Percentiles rank a stretch among this genome's conserved stretches.
These are phyloP conservation scores for Rhizoglyphus robini DNA, from an alignment of 1,140 invertebrate genomes.

Conservation along the genomic window DNA sequence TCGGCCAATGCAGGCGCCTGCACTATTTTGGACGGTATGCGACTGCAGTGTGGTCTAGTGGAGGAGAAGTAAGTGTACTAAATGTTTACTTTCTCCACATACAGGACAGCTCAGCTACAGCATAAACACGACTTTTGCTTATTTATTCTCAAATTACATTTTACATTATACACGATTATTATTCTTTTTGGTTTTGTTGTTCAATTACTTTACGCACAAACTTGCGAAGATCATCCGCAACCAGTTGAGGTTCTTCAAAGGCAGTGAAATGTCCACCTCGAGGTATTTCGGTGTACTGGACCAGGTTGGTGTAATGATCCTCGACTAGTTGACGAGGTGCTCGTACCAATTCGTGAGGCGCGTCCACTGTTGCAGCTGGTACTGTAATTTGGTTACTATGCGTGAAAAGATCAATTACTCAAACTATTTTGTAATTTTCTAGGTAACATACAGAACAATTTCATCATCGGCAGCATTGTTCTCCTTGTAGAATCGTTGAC, in stretches of 20 bases:
- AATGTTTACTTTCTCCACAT: no score
- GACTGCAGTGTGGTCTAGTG: no score
- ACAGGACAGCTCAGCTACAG: no score
- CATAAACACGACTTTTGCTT: no score
- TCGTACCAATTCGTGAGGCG: background rate
- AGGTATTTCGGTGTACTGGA: slow-evolving; percentile 30
- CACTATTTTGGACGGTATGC: no score
- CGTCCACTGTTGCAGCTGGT: background rate
- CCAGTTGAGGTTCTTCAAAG: slow-evolving; percentile 53
- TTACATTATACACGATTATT: no score
- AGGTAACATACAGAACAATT: background rate
- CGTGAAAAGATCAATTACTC: background rate
- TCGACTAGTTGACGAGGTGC: background rate
- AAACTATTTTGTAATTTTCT: no score
- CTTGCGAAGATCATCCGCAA: slow-evolving; percentile 1
- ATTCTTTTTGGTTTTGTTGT: background rate
- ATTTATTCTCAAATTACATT: no score
- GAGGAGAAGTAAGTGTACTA: no score
- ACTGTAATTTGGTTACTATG: background rate
- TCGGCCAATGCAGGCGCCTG: no score
- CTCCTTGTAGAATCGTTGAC: slow-evolving; percentile 59
- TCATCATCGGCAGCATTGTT: background rate
- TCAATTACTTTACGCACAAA: slow-evolving; percentile 1
- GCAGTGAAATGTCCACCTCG: slow-evolving; percentile 71
- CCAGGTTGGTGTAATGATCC: slow-evolving; percentile 30